Evolutionary conservation across 23 tunicate species (phyloP).

Genomic region (Oikopleura albicans): DNA sequence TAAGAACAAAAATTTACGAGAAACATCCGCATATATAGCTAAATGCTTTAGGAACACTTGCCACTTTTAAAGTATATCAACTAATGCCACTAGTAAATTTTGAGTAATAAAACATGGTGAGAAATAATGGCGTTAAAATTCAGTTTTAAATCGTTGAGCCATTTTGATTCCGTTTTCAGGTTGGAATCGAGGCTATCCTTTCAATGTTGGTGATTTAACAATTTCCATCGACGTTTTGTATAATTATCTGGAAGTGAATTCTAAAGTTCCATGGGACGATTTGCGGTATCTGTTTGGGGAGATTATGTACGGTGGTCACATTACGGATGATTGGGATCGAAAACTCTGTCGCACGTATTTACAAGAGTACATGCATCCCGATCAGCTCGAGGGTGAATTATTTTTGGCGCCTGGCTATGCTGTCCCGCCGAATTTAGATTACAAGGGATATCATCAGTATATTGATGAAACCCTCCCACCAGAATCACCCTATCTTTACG

Average conservation of each 20-base stretch:
- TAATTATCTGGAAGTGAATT: conserved; percentile 80
- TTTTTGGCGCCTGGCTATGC: conserved; percentile 95
- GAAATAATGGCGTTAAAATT: too few relatives aligned
- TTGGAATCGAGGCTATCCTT: conserved; percentile 92
- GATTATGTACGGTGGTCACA: conserved; percentile 99
- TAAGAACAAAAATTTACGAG: too few relatives aligned
- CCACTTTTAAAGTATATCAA: too few relatives aligned
- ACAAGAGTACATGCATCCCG: conserved; percentile 99
- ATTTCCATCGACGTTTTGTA: conserved; percentile 73
- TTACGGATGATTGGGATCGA: conserved; percentile 99
- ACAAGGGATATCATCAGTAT: conserved; percentile 96
- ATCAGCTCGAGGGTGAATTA: conserved; percentile 82
- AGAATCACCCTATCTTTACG: conserved; percentile 87
- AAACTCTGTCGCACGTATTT: conserved; percentile 69
- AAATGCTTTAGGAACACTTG: too few relatives aligned
- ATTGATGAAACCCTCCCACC: conserved; percentile 81
- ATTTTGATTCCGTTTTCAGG: too few relatives aligned
- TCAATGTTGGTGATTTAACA: conserved; percentile 92
- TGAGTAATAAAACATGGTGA: too few relatives aligned
- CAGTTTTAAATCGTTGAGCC: too few relatives aligned
- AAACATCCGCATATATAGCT: too few relatives aligned
- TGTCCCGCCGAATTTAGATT: conserved; percentile 86
- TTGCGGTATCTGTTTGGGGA: conserved; percentile 83
- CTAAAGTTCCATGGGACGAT: conserved; percentile 98
- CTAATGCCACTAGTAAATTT: too few relatives aligned